These are phyloP conservation scores for Gadus chalcogrammus DNA, from an alignment of 2,113 vertebrate species.

Conservation along the genomic window DNA sequence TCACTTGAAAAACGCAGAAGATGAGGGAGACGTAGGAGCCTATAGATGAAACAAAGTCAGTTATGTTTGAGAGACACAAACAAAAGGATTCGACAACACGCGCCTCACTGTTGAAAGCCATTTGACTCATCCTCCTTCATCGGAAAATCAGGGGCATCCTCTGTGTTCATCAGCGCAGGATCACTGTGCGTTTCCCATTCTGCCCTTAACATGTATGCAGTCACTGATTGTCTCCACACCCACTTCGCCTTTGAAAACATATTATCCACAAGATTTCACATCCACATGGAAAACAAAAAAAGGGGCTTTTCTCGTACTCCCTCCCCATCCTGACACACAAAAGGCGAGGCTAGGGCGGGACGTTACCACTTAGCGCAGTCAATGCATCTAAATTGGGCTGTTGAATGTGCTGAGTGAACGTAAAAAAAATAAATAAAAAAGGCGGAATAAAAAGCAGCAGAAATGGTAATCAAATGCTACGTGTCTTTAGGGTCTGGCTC, in stretches of 20 bases:
- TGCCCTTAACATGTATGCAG: conserved; percentile 43
- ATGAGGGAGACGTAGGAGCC: conserved; percentile 6
- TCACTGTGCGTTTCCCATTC: conserved; percentile 59
- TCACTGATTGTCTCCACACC: conserved; percentile 65
- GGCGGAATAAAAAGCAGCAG: conserved; percentile 26
- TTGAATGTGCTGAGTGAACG: conserved; percentile 72
- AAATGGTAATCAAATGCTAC: conserved; percentile 64
- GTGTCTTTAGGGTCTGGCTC: conserved; percentile 73
- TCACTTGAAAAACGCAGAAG: conserved; percentile 54
- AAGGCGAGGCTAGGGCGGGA: conserved; percentile 55
- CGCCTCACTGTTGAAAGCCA: conserved; percentile 45
- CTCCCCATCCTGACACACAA: conserved; percentile 47
- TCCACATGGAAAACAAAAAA: conserved; percentile 67
- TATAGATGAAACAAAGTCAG: conserved; percentile 48
- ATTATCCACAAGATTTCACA: conserved; percentile 69
- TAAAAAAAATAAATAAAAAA: conserved; percentile 37
- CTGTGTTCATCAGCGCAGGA: conserved; percentile 57
- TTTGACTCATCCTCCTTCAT: conserved; percentile 64
- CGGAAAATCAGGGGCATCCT: conserved; percentile 62
- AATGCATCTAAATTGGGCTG: conserved; percentile 59
- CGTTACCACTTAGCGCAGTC: conserved; percentile 68
- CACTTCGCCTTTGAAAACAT: conserved; percentile 62
- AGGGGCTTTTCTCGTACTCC: conserved; percentile 50
- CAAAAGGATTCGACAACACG: conserved; percentile 46
- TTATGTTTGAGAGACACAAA: conserved; percentile 28